A percentile compares a stretch with the other conserved stretches of the same genome.
Conservation (phyloP, 2,113 vertebrate genomes). For the Corythaixoides concolor region DNA sequence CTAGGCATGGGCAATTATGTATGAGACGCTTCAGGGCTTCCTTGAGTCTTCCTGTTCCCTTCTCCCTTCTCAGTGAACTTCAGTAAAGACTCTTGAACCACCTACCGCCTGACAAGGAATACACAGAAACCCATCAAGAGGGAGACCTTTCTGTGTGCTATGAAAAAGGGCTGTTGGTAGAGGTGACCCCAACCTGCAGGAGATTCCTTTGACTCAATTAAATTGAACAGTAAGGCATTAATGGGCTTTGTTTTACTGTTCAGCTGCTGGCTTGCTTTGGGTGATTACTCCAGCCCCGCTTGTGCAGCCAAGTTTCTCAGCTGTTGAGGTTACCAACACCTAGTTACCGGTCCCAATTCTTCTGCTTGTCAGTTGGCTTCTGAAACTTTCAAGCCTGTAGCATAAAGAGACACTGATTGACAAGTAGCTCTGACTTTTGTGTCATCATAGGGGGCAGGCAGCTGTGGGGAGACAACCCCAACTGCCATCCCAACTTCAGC, state of each 20-base stretch:
- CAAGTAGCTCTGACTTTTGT: neutral
- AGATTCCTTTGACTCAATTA: neutral
- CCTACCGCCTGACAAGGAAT: neutral
- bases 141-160: neutral
- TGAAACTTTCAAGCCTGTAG: neutral
- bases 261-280: neutral
- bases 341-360: neutral
- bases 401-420: neutral
- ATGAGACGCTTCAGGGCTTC: neutral
- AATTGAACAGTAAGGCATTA: neutral
- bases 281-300: neutral
- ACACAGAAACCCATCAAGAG: rapidly evolving
- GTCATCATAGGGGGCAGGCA: neutral
- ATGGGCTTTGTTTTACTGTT: neutral
- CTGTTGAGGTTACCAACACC: neutral
- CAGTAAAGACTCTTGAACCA: neutral
- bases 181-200: neutral
- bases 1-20: neutral
- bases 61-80: neutral
- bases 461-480: neutral
- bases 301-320: neutral
- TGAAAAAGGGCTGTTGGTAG: neutral
- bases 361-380: neutral
- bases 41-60: neutral
- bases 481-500: neutral